phyloP scores from a whole-genome alignment of 2,888 invertebrate genomes.

The Gibbula magus region DNA sequence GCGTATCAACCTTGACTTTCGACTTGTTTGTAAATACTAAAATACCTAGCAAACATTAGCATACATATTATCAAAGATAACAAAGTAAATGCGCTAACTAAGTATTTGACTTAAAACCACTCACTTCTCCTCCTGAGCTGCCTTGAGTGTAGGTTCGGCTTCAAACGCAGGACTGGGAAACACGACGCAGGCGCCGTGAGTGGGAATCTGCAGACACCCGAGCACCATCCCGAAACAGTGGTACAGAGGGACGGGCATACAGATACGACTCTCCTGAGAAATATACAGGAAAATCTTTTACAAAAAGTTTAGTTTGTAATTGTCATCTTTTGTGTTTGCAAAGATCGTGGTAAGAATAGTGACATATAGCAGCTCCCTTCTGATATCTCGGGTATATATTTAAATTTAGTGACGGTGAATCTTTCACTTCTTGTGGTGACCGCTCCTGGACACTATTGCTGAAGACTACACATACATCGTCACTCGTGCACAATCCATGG shows the following conservation, averaged over 20 bases:
- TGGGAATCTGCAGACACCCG: slow-evolving; percentile 79
- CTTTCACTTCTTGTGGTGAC: too few species aligned
- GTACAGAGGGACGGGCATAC: slow-evolving; percentile 85
- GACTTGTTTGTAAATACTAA: too few species aligned
- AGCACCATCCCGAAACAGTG: slow-evolving; percentile 87
- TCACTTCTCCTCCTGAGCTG: slow-evolving; percentile 83
- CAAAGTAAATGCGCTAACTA: not conserved
- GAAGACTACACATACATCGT: too few species aligned
- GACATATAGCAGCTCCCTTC: not conserved
- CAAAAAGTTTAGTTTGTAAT: not conserved
- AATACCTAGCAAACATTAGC: too few species aligned
- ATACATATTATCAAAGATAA: too few species aligned
- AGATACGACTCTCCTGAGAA: slow-evolving; percentile 68
- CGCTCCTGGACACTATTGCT: too few species aligned
- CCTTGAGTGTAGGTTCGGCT: slow-evolving; percentile 80
- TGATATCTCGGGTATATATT: not conserved
- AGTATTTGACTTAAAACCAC: not conserved
- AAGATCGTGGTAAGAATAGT: not conserved
- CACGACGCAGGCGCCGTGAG: slow-evolving; percentile 76
- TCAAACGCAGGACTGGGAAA: slow-evolving; percentile 77
- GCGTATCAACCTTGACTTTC: too few species aligned
- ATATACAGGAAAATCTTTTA: not conserved
- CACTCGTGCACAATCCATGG: too few species aligned
- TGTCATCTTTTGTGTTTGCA: not conserved
- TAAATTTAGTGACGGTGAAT: not conserved